Evolutionary conservation across 2,888 invertebrate species (phyloP).

Genomic region (Pristionchus mayeri): DNA sequence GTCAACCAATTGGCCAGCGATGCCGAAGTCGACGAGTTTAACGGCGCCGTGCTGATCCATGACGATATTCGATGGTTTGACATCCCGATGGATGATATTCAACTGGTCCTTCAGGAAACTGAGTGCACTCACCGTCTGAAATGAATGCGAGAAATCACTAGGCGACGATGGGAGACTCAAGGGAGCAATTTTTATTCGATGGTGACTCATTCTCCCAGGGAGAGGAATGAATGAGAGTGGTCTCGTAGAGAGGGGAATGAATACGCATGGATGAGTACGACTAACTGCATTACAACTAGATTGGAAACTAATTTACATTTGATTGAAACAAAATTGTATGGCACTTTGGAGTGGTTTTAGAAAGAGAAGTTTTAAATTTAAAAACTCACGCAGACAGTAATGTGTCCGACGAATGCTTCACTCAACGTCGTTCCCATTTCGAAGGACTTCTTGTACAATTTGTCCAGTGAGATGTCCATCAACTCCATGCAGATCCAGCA

Average conservation of each 20-base stretch:
- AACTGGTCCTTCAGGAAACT: constrained; percentile 97
- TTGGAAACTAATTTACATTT: no score
- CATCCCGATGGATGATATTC: constrained; percentile 95
- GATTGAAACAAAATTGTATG: no score
- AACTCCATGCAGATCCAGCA: constrained; percentile 99
- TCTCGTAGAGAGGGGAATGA: no score
- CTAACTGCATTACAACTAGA: no score
- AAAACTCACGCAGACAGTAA: constrained; percentile 87
- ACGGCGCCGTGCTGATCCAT: constrained; percentile 94
- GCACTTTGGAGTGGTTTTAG: no score
- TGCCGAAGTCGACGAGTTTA: constrained; percentile 98
- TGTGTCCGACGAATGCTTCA: constrained; percentile 94
- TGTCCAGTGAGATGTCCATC: constrained; percentile 96
- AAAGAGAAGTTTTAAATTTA: background rate
- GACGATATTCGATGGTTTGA: constrained; percentile 98
- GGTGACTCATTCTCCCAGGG: no score
- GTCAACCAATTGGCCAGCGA: constrained; percentile 97
- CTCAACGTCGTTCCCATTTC: constrained; percentile 91
- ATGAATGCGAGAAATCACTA: constrained; percentile 49
- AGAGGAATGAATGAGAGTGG: no score
- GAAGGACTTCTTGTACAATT: constrained; percentile 95
- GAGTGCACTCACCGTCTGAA: constrained; percentile 90
- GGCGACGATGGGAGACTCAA: no score
- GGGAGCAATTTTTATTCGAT: no score
- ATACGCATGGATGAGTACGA: no score